Conservation (phyloP, 2,797 vertebrate species). For the Manis javanica region DNA sequence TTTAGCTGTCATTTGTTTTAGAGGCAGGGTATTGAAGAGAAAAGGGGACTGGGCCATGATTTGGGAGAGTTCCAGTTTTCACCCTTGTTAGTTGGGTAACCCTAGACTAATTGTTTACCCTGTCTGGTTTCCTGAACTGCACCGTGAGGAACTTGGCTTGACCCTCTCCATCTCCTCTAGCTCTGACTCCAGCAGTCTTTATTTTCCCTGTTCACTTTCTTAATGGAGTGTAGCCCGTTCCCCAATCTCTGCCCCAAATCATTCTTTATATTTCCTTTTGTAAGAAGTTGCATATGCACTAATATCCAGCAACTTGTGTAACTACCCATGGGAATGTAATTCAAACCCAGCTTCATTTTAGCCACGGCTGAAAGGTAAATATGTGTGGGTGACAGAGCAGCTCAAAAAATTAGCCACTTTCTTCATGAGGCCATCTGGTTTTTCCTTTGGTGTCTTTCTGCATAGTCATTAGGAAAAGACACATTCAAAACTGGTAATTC, state of each 20-base stretch:
- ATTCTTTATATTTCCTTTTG: neutral
- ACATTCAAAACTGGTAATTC: neutral
- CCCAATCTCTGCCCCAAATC: neutral
- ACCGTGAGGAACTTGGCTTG: neutral
- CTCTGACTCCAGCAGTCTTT: neutral
- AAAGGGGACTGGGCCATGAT: neutral
- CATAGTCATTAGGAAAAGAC: neutral
- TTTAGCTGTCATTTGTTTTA: neutral
- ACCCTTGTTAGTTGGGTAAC: neutral
- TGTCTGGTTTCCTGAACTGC: neutral
- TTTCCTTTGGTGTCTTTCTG: neutral
- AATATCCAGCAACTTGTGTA: neutral
- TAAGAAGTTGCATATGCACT: neutral
- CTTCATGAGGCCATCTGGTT: slow-evolving; percentile 55
- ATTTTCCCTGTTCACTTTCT: neutral
- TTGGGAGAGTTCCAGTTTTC: neutral
- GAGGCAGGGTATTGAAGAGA: neutral
- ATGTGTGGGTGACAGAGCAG: neutral
- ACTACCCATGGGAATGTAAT: neutral
- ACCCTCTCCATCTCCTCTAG: neutral
- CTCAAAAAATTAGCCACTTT: neutral
- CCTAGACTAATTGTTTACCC: neutral
- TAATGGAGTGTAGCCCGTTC: neutral
- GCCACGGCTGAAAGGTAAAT: slow-evolving; percentile 24
- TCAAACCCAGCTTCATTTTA: neutral